These are phyloP conservation scores for Lasioglossum morio DNA, from an alignment of 2,888 invertebrate species.

Conservation along the genomic window DNA sequence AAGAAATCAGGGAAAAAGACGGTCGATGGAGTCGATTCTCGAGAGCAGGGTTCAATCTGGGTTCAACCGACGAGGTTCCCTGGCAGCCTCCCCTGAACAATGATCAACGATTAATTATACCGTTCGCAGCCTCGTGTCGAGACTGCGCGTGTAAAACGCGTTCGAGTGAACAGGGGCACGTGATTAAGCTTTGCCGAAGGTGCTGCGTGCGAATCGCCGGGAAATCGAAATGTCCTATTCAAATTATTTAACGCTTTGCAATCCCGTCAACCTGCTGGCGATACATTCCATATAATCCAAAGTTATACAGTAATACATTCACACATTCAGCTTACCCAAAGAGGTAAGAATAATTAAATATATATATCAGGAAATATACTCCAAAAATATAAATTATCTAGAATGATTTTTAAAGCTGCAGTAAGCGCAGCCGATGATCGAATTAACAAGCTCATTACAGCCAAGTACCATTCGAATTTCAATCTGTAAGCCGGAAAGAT, in stretches of 20 bases:
- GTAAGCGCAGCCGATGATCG: neutral
- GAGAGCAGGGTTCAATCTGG: conserved; percentile 60
- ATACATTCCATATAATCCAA: neutral
- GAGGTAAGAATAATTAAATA: neutral
- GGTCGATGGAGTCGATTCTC: conserved; percentile 53
- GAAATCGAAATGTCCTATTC: neutral
- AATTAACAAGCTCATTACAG: neutral
- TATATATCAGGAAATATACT: neutral
- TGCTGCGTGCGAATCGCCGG: neutral
- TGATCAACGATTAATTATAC: conserved; percentile 72
- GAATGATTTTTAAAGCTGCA: neutral
- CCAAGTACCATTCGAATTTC: neutral
- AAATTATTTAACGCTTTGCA: conserved; percentile 4
- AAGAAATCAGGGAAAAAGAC: conserved; percentile 18
- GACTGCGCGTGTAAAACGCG: conserved; percentile 55
- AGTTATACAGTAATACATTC: neutral
- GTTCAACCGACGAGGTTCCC: conserved; percentile 31
- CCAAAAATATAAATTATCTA: neutral
- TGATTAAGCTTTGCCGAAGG: conserved; percentile 31
- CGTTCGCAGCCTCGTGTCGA: conserved; percentile 41
- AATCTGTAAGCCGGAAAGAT: neutral
- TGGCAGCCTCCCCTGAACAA: conserved; percentile 63
- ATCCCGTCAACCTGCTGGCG: neutral
- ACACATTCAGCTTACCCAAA: neutral
- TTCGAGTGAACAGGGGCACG: conserved; percentile 45